Percentiles rank a stretch among this genome's conserved stretches.
phyloP scores from a whole-genome alignment of 2,888 invertebrate species.

The Bedellia somnulentella region DNA sequence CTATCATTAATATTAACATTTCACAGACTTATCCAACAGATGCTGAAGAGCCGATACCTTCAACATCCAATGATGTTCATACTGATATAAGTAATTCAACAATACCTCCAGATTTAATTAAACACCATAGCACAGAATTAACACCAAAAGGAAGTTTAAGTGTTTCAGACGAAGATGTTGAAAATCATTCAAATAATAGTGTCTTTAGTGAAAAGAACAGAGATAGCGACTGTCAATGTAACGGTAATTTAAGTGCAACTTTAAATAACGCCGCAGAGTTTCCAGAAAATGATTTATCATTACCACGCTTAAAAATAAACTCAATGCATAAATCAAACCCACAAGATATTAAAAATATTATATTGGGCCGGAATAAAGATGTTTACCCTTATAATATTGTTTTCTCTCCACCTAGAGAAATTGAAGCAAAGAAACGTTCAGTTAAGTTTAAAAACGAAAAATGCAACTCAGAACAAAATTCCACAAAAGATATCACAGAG shows the following conservation, averaged over 20 bases:
- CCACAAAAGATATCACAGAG: too few relatives aligned
- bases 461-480: too few relatives aligned
- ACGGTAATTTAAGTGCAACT: slow-evolving; percentile 5
- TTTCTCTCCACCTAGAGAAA: slow-evolving; percentile 35
- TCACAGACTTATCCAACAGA: slow-evolving; percentile 52
- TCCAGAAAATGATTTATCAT: slow-evolving; percentile 27
- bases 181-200: too few relatives aligned
- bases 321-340: slow-evolving; percentile 14
- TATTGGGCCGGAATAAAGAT: slow-evolving; percentile 35
- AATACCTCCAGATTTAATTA: slow-evolving; percentile 60
- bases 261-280: slow-evolving; percentile 22
- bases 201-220: too few relatives aligned
- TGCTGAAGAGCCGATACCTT: slow-evolving; percentile 37
- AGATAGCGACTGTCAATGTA: slow-evolving; percentile 19
- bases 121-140: slow-evolving; percentile 59
- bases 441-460: slow-evolving; percentile 35
- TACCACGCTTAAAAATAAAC: slow-evolving; percentile 30
- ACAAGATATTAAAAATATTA: slow-evolving; percentile 34
- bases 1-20: slow-evolving; percentile 63
- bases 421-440: slow-evolving; percentile 23
- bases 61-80: slow-evolving; percentile 45
- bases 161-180: too few relatives aligned
- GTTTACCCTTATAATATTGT: slow-evolving; percentile 46
- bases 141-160: too few relatives aligned
- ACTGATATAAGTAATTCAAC: slow-evolving; percentile 14